Conservation (phyloP, 2,113 vertebrate genomes). For the Parus major region DNA sequence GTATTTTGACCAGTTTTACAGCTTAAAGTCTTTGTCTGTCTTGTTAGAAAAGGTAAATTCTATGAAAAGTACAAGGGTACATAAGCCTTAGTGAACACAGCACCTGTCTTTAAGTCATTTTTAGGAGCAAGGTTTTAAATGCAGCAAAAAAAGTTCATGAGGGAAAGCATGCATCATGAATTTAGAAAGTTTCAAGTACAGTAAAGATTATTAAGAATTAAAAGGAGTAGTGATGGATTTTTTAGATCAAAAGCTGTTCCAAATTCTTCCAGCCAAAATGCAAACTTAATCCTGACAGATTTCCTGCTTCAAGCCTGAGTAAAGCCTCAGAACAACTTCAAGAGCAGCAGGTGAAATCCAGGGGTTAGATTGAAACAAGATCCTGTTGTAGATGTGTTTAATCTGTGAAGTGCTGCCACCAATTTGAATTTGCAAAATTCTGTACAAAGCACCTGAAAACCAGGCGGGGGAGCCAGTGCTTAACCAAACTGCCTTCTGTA, state of each 20-base stretch:
- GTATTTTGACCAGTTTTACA: not conserved
- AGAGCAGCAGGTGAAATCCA: not conserved
- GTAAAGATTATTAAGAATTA: not conserved
- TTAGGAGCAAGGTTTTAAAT: not conserved
- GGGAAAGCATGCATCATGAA: not conserved
- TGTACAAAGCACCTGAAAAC: not conserved
- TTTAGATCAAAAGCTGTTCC: not conserved
- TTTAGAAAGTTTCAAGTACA: not conserved
- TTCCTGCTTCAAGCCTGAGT: not conserved
- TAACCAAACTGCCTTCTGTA: not conserved
- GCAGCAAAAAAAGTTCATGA: not conserved
- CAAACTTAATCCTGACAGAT: not conserved
- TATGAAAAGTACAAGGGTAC: not conserved
- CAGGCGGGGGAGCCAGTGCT: slow-evolving; percentile 37
- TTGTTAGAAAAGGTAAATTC: not conserved
- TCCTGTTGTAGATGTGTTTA: not conserved
- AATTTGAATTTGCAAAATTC: not conserved
- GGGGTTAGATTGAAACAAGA: not conserved
- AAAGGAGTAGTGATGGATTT: not conserved
- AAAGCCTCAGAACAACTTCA: not conserved
- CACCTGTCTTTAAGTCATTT: not conserved
- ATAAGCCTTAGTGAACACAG: not conserved
- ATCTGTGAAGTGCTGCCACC: not conserved
- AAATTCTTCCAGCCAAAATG: not conserved
- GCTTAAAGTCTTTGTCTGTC: not conserved